A percentile compares a stretch with the other conserved stretches of the same genome.
Evolutionary conservation across 2,888 invertebrate species (phyloP).

Genomic region (Phyllotreta cruciferae): DNA sequence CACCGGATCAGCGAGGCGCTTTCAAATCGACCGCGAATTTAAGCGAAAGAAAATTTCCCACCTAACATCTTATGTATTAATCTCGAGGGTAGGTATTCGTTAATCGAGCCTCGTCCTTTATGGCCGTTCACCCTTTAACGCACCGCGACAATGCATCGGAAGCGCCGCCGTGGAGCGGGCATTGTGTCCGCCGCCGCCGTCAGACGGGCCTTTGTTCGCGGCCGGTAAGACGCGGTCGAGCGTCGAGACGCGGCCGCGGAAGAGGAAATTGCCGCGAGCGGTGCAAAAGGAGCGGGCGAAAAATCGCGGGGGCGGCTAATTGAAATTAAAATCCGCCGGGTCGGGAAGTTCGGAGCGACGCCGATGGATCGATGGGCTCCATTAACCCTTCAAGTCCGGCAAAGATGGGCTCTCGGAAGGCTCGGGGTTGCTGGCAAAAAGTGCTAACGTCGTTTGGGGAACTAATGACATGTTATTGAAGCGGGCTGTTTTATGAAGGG

Average conservation of each 20-base stretch:
- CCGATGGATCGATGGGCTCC: conserved; percentile 5
- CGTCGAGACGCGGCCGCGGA: too few relatives aligned
- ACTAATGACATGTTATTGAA: conserved; percentile 52
- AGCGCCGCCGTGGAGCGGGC: conserved; percentile 55
- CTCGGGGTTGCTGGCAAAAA: conserved; percentile 49
- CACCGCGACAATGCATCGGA: conserved; percentile 61
- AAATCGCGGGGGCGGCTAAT: too few relatives aligned
- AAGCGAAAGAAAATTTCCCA: background rate
- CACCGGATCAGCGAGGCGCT: conserved; percentile 22
- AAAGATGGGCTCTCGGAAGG: conserved; percentile 36
- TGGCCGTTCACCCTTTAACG: conserved; percentile 57
- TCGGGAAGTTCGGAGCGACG: too few relatives aligned
- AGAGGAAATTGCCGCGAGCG: too few relatives aligned
- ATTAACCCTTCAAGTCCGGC: conserved; percentile 27
- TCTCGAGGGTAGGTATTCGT: background rate
- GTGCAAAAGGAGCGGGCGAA: too few relatives aligned
- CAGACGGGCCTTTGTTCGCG: conserved; percentile 56
- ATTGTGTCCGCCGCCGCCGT: conserved; percentile 57
- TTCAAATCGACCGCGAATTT: background rate
- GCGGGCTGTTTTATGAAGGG: conserved; percentile 34
- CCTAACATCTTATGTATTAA: background rate
- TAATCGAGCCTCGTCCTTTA: background rate
- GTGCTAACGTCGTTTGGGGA: conserved; percentile 51
- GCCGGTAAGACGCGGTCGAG: too few relatives aligned
- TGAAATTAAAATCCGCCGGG: too few relatives aligned